Evolutionary conservation across 2,888 invertebrate species (phyloP).

Genomic region (Phoenoteleia sp.): DNA sequence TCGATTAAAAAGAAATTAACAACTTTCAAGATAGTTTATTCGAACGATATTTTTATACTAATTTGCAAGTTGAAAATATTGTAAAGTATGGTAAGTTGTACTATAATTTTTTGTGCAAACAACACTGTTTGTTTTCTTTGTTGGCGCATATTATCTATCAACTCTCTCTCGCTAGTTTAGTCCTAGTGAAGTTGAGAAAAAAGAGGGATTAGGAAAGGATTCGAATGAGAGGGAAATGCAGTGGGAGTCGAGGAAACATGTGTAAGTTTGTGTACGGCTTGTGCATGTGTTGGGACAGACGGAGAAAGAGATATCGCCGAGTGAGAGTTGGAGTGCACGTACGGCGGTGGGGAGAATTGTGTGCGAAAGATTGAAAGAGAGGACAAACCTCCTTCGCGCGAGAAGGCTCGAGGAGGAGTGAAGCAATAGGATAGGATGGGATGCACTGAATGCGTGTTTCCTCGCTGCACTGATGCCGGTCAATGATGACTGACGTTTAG

Average conservation of each 20-base stretch:
- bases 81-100: too few species aligned
- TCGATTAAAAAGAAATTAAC: too few species aligned
- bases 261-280: conserved; percentile 50
- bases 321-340: conserved; percentile 61
- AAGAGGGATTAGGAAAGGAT: conserved; percentile 64
- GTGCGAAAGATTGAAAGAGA: conserved; percentile 62
- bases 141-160: conserved; percentile 32
- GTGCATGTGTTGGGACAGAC: conserved; percentile 51
- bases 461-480: conserved; percentile 47
- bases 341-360: conserved; percentile 47
- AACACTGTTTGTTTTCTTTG: conserved; percentile 42
- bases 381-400: conserved; percentile 63
- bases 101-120: too few species aligned
- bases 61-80: too few species aligned
- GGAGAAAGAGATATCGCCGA: conserved; percentile 52
- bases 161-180: conserved; percentile 41
- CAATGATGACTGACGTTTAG: conserved; percentile 57
- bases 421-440: conserved; percentile 42
- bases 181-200: conserved; percentile 60
- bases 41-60: too few species aligned
- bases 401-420: conserved; percentile 35
- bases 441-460: conserved; percentile 63
- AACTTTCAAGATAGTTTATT: too few species aligned
- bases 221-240: conserved; percentile 72
- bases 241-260: conserved; percentile 66